Evolutionary conservation across 2,797 vertebrate genomes (phyloP).

Genomic region (Macropus fuliginosus): DNA sequence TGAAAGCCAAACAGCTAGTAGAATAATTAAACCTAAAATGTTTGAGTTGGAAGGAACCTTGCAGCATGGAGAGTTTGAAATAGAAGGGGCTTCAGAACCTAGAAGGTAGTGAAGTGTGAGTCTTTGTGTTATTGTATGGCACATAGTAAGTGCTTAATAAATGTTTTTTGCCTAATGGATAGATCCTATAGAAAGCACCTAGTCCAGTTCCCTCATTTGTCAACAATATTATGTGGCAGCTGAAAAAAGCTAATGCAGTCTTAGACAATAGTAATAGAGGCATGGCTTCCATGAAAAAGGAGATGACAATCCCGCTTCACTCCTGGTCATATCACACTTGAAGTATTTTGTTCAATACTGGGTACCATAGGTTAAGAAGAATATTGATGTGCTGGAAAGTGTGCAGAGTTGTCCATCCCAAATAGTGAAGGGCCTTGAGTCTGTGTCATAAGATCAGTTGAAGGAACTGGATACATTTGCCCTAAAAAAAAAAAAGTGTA

Average conservation of each 20-base stretch:
- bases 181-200: not conserved
- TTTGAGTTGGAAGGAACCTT: not conserved
- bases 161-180: not conserved
- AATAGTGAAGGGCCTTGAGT: not conserved
- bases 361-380: not conserved
- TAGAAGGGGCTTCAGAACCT: not conserved
- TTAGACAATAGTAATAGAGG: not conserved
- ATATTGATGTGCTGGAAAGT: not conserved
- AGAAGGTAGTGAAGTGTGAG: not conserved
- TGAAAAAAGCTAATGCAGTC: not conserved
- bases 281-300: not conserved
- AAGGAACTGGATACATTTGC: not conserved
- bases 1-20: constrained; percentile 22
- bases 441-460: not conserved
- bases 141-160: not conserved
- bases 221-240: not conserved
- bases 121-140: not conserved
- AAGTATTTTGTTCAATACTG: not conserved
- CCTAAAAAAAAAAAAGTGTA: not conserved
- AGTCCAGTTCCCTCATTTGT: not conserved
- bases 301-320: not conserved
- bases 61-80: not conserved
- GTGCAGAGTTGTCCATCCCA: not conserved
- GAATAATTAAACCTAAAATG: not conserved
- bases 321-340: not conserved